phyloP scores from a whole-genome alignment of 2,888 invertebrate species.

The Hirtodrosophila histrioides region DNA sequence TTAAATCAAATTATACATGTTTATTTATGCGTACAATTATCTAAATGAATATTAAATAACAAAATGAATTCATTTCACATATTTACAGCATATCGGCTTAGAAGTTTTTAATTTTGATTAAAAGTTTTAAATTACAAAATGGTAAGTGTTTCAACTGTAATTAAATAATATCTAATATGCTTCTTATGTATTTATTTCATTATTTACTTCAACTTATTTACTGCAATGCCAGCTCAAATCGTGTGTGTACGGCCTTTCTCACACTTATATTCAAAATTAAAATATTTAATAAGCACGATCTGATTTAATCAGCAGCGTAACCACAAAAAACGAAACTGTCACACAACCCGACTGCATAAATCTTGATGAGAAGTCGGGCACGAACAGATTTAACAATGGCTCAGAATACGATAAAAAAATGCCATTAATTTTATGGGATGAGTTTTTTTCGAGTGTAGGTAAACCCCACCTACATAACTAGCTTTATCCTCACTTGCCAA shows the following conservation, averaged over 20 bases:
- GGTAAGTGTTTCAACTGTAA: slow-evolving; percentile 40
- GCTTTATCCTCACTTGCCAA: neutral
- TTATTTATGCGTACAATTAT: slow-evolving; percentile 33
- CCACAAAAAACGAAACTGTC: slow-evolving; percentile 41
- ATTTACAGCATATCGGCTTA: slow-evolving; percentile 52
- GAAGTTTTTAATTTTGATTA: slow-evolving; percentile 50
- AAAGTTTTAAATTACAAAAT: slow-evolving; percentile 53
- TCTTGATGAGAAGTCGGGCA: slow-evolving; percentile 36
- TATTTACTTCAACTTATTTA: neutral
- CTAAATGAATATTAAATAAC: slow-evolving; percentile 40
- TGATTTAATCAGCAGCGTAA: slow-evolving; percentile 53
- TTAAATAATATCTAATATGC: neutral
- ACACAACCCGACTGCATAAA: slow-evolving; percentile 51
- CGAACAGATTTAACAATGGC: slow-evolving; percentile 12
- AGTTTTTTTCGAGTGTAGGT: neutral
- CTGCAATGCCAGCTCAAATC: too few relatives aligned
- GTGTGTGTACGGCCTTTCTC: slow-evolving; percentile 31
- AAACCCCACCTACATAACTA: too few relatives aligned
- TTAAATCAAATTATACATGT: slow-evolving; percentile 13
- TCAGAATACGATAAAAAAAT: slow-evolving; percentile 16
- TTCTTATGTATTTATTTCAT: neutral
- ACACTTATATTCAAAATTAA: slow-evolving; percentile 45
- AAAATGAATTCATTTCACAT: slow-evolving; percentile 33
- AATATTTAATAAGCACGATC: slow-evolving; percentile 61
- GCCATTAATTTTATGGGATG: slow-evolving; percentile 14